Conservation (phyloP, 2,888 invertebrate genomes). For the Archips crataeganus region DNA sequence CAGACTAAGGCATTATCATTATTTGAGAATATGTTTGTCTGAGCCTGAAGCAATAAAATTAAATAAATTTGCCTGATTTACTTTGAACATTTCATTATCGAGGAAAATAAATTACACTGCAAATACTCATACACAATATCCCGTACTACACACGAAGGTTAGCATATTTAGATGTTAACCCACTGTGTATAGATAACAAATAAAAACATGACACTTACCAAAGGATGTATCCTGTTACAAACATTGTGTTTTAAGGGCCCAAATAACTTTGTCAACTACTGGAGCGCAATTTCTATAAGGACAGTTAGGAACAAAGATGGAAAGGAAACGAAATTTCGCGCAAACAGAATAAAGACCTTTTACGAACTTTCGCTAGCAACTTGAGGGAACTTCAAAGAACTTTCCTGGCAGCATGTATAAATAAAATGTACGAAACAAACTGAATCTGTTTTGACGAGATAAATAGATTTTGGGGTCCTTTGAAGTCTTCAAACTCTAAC, state of each 20-base stretch:
- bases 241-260: conserved; percentile 60
- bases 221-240: conserved; percentile 53
- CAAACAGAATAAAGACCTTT: conserved; percentile 69
- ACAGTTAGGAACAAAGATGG: conserved; percentile 62
- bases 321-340: conserved; percentile 63
- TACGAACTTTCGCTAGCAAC: conserved; percentile 61
- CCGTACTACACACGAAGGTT: neutral
- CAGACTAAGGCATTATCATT: neutral
- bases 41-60: neutral
- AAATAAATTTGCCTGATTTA: neutral
- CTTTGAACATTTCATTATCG: neutral
- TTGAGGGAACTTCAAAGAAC: conserved; percentile 48
- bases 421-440: conserved; percentile 44
- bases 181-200: conserved; percentile 14
- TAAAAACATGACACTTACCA: conserved; percentile 45
- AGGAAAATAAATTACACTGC: neutral
- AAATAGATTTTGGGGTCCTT: conserved; percentile 31
- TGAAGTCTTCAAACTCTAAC: conserved; percentile 18
- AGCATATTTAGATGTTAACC: conserved; percentile 1
- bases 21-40: neutral
- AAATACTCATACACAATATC: neutral
- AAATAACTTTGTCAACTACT: conserved; percentile 59
- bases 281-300: conserved; percentile 57
- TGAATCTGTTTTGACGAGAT: conserved; percentile 39
- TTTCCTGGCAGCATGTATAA: conserved; percentile 42